Evolutionary conservation across 2,113 vertebrate genomes (phyloP), one percentile per base, ranked within the genome.

Genomic region (Otus sunia): DNA sequence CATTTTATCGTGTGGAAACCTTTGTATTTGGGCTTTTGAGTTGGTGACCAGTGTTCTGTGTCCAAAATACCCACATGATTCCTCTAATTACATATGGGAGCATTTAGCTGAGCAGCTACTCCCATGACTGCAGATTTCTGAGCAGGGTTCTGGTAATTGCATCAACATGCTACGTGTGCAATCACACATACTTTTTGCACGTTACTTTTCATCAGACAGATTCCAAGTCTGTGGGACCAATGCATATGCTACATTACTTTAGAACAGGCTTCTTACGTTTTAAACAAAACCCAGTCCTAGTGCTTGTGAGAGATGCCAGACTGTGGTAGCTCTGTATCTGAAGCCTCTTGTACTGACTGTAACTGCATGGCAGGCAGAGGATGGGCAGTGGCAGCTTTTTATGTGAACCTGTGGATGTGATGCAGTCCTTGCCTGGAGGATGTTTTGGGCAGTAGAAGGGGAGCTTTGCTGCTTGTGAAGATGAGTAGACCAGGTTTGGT

Each of bases 161-260:
- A 58, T 83, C 80, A 58, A 73, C 53, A 39, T 11, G 34, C 74
- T 72, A 5, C 0, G 0, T 74, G 71, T 93, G 78, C 77, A 58
- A 5, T 59, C 37, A 47, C 77, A 77, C 66, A 26, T 66, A 52
- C 11, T 37, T 87, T 91, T 94, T 94, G 91, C 92, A 79, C 20
- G 0, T 94, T 78, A 41, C 29, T 68, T 79, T 90, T 91, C 3
- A 8, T 56, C 50, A 87, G 71, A 36, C 39, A 55, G 81, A 82
- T 91, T 95, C 73, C 53, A 90, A 92, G 73, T 66, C 20, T 66
- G 47, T 63, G 94, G 96, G 96, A 96, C 91, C 97, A 95, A 43
- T 66, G 62, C 50, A 39, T 68, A 45, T 1, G 1, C 64, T 78
- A 52, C 10, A 1, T 79, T 92, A 66, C 32, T 79, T 82, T 55